phyloP scores from a whole-genome alignment of 2,888 invertebrate species.

The Microplitis deprimator region DNA sequence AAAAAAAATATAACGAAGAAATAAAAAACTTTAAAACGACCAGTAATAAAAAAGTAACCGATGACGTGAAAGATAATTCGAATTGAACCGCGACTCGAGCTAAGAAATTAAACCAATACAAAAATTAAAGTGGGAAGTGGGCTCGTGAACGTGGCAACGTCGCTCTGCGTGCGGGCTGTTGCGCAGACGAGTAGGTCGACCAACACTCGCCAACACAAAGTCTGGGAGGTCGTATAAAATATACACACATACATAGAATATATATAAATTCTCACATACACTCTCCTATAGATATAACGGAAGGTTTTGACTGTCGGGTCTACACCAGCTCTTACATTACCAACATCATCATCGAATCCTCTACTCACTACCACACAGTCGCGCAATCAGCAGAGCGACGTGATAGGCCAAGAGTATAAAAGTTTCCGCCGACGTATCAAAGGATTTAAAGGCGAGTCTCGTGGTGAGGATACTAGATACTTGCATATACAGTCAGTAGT shows the following conservation, averaged over 20 bases:
- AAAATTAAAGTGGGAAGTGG: too few relatives aligned
- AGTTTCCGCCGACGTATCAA: slow-evolving; percentile 44
- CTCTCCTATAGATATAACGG: background rate
- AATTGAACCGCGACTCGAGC: slow-evolving; percentile 46
- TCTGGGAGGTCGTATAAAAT: slow-evolving; percentile 35
- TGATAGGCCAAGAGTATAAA: slow-evolving; percentile 36
- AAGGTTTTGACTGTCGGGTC: background rate
- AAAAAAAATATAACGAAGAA: background rate
- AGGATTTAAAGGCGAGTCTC: background rate
- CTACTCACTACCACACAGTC: background rate
- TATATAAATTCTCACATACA: background rate
- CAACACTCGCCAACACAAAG: slow-evolving; percentile 35
- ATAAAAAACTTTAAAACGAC: background rate
- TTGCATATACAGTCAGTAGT: too few relatives aligned
- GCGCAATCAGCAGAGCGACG: background rate
- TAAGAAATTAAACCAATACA: background rate
- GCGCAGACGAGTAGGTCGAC: slow-evolving; percentile 60
- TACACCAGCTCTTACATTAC: background rate
- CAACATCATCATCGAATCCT: background rate
- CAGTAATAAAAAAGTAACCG: slow-evolving; percentile 14
- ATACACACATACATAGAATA: background rate
- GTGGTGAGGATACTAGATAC: too few relatives aligned
- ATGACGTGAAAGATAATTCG: slow-evolving; percentile 42
- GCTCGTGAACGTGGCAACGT: slow-evolving; percentile 55
- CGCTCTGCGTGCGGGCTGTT: slow-evolving; percentile 60